A percentile compares a stretch with the other conserved stretches of the same genome.
These are phyloP conservation scores for Carcharodon carcharias DNA, from an alignment of 2,797 vertebrate species.

Conservation along the genomic window DNA sequence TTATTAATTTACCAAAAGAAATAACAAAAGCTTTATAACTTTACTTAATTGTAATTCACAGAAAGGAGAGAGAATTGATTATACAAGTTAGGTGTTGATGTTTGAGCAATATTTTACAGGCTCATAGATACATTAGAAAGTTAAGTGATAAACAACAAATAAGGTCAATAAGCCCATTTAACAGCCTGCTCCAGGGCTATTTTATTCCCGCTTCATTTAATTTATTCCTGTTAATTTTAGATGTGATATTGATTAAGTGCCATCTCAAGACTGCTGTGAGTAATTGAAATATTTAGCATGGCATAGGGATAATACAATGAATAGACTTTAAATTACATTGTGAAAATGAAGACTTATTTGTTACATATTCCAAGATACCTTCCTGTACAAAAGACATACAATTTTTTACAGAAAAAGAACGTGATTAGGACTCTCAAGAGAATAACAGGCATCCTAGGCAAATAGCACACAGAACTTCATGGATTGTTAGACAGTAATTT, in stretches of 20 bases:
- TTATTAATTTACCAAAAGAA: background rate
- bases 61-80: background rate
- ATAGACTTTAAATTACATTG: background rate
- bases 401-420: background rate
- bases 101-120: background rate
- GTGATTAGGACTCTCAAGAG: background rate
- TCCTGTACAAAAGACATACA: background rate
- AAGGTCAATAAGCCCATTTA: background rate
- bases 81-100: background rate
- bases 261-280: background rate
- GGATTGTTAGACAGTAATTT: background rate
- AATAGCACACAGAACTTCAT: background rate
- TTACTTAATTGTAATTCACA: background rate
- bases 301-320: no score
- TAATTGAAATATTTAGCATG: background rate
- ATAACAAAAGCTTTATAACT: background rate
- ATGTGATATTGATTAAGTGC: conserved; percentile 16
- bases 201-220: background rate
- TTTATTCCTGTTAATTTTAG: background rate
- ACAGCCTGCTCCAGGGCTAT: background rate
- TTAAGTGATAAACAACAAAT: background rate
- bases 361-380: background rate
- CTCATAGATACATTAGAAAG: background rate
- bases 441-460: background rate
- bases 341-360: background rate